phyloP scores from a whole-genome alignment of 2,113 vertebrate genomes.

The Psammodynastes pulverulentus region DNA sequence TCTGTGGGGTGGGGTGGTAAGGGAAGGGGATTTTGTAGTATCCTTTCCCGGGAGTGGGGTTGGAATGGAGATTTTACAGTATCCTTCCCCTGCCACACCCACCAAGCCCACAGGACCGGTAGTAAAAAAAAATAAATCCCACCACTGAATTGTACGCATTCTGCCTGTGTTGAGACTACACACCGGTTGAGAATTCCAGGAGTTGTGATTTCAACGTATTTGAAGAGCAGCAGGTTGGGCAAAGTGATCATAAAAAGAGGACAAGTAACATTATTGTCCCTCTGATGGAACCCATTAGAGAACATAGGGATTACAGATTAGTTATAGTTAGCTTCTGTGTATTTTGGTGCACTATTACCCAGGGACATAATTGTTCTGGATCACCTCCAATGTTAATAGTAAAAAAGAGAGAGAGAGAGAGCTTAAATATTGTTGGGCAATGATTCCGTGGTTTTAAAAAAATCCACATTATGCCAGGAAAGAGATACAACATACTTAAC shows the following conservation, averaged over 20 bases:
- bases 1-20: too few species aligned
- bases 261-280: neutral
- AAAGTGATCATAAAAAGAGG: neutral
- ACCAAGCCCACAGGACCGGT: too few species aligned
- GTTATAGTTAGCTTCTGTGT: neutral
- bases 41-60: too few species aligned
- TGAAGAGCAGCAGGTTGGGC: neutral
- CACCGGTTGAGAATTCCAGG: neutral
- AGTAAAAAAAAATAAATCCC: too few species aligned
- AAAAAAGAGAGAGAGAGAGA: constrained; percentile 33
- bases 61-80: too few species aligned
- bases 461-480: constrained; percentile 37
- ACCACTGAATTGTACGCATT: neutral
- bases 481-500: constrained; percentile 32
- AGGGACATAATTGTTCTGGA: constrained; percentile 37
- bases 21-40: too few species aligned
- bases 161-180: neutral
- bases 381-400: constrained; percentile 31
- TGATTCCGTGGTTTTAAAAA: constrained; percentile 39
- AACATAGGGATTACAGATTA: neutral
- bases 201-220: neutral
- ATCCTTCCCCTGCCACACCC: too few species aligned
- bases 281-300: neutral
- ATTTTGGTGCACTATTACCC: neutral
- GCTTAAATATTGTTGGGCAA: constrained; percentile 43